Conservation (phyloP, 2,888 invertebrate genomes). For the Orthosia cruda region DNA sequence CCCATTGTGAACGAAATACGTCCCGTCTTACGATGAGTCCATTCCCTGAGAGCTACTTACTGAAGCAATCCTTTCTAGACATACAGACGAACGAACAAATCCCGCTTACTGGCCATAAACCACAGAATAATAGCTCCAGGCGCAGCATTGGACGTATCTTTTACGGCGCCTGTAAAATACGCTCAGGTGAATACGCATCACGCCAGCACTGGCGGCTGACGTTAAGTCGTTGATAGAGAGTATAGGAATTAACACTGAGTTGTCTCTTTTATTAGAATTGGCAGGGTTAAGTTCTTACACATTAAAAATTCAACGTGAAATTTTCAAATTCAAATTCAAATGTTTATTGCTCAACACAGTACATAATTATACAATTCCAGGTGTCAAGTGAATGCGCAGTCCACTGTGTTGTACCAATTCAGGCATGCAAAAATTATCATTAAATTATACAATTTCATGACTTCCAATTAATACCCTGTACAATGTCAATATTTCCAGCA, state of each 20-base stretch:
- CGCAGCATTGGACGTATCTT: constrained; percentile 28
- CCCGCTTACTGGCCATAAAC: constrained; percentile 26
- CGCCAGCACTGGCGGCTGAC: constrained; percentile 1
- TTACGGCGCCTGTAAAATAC: constrained; percentile 50
- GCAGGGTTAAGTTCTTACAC: not conserved
- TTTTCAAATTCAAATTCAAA: no score
- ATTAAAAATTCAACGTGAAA: no score
- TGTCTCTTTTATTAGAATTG: not conserved
- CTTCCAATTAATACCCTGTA: no score
- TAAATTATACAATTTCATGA: no score
- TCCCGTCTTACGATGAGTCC: not conserved
- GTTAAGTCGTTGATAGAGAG: not conserved
- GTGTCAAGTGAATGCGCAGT: no score
- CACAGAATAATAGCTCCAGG: constrained; percentile 31
- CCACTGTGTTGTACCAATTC: no score
- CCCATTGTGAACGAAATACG: not conserved
- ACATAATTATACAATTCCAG: no score
- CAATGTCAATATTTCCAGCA: no score
- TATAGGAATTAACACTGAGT: not conserved
- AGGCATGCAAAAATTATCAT: no score
- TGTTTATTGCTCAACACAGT: no score
- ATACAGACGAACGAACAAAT: constrained; percentile 11
- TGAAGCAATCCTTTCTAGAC: constrained; percentile 7
- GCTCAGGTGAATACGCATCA: constrained; percentile 28
- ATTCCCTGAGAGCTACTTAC: constrained; percentile 7